A percentile compares a stretch with the other conserved stretches of the same genome.
phyloP scores from a whole-genome alignment of 2,888 invertebrate species.

The Hemaris fuciformis region DNA sequence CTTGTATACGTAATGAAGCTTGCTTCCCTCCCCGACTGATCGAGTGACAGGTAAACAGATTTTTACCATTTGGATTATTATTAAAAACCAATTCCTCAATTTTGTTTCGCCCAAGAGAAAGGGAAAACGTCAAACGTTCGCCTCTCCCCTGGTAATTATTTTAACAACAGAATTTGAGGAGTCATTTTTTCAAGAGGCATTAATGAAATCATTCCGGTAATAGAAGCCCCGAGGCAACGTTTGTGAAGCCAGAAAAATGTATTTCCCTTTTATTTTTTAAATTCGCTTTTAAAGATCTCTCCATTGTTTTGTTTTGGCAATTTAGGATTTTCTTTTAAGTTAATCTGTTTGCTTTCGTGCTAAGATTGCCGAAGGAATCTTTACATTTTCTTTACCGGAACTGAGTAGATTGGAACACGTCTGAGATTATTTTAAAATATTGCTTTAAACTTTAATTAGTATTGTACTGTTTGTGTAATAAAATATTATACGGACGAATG shows the following conservation, averaged over 20 bases:
- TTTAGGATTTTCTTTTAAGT: slow-evolving; percentile 21
- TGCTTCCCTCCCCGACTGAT: not conserved
- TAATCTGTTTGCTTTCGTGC: slow-evolving; percentile 1
- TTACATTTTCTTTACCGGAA: not conserved
- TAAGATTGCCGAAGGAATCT: not conserved
- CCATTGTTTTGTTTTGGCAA: slow-evolving; percentile 27
- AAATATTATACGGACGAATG: too few relatives aligned
- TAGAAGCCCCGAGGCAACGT: slow-evolving; percentile 35
- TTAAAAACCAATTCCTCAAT: not conserved
- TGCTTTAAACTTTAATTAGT: not conserved
- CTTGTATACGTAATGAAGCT: not conserved
- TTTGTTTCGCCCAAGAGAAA: not conserved
- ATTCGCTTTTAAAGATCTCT: slow-evolving; percentile 30
- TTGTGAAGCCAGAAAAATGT: slow-evolving; percentile 31
- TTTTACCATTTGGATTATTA: not conserved
- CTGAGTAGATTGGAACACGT: not conserved
- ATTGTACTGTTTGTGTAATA: too few relatives aligned
- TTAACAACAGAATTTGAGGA: slow-evolving; percentile 45
- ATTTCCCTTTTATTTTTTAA: slow-evolving; percentile 27
- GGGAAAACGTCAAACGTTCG: not conserved
- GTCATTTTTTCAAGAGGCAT: slow-evolving; percentile 42
- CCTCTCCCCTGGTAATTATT: slow-evolving; percentile 47
- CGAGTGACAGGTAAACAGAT: not conserved
- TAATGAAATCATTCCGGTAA: slow-evolving; percentile 62
- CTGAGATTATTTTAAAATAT: not conserved